Conservation (phyloP, 1,140 invertebrate genomes). For the Aporrectodea caliginosa region DNA sequence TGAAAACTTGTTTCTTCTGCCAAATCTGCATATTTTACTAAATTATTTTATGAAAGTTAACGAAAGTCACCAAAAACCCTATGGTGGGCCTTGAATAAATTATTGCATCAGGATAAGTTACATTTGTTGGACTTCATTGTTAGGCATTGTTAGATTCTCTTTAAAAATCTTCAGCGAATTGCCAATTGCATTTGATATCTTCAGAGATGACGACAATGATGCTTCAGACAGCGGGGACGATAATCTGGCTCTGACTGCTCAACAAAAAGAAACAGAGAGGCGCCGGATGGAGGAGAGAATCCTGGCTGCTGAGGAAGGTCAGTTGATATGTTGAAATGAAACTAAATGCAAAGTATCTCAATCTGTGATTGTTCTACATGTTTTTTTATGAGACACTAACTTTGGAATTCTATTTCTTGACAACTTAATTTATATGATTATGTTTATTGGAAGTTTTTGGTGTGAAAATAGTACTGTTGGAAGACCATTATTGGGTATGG, state of each 20-base stretch:
- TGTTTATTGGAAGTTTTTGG: not conserved
- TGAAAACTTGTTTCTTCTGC: no score
- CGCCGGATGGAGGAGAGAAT: constrained; percentile 76
- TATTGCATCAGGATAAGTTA: no score
- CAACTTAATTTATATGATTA: not conserved
- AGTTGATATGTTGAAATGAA: constrained; percentile 40
- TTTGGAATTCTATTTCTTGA: constrained; percentile 3
- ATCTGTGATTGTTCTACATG: no score
- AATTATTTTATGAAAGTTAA: no score
- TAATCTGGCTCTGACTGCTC: constrained; percentile 74
- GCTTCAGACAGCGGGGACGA: constrained; percentile 75
- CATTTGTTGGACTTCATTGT: no score
- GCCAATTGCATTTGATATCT: constrained; percentile 12
- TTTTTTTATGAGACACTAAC: no score
- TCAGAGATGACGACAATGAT: constrained; percentile 84
- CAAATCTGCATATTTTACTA: no score
- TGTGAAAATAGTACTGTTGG: not conserved
- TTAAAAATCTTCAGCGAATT: no score
- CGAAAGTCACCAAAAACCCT: no score
- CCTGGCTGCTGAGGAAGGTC: constrained; percentile 70
- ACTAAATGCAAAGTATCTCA: constrained; percentile 20
- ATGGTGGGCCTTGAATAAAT: no score
- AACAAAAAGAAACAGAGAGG: constrained; percentile 68
- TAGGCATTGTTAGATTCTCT: no score
- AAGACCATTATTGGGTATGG: constrained; percentile 11